Conservation (phyloP, 2,113 vertebrate species). For the Solea senegalensis region DNA sequence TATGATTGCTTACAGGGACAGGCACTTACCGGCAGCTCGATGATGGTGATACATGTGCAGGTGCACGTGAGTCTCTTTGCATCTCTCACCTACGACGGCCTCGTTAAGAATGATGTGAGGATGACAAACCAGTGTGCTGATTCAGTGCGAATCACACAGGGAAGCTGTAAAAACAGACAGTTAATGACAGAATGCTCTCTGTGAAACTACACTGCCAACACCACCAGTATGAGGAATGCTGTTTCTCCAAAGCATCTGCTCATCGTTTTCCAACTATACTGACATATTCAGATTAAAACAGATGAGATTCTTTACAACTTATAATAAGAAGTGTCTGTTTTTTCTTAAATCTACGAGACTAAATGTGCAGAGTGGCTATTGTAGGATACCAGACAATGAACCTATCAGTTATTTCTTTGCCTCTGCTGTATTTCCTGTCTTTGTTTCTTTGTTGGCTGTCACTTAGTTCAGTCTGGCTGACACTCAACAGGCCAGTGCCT, state of each 20-base stretch:
- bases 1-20: too few relatives aligned
- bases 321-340: not conserved
- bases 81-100: not conserved
- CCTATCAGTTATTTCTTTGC: not conserved
- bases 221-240: not conserved
- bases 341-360: not conserved
- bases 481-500: constrained; percentile 26
- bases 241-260: too few relatives aligned
- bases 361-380: not conserved
- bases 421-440: constrained; percentile 9
- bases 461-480: constrained; percentile 21
- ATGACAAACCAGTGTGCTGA: not conserved
- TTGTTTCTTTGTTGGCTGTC: not conserved
- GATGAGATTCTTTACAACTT: too few relatives aligned
- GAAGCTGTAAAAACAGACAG: not conserved
- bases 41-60: constrained; percentile 20
- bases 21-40: too few relatives aligned
- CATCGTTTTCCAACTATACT: too few relatives aligned
- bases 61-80: constrained; percentile 17
- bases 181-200: not conserved
- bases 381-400: constrained; percentile 6
- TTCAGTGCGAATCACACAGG: not conserved
- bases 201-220: constrained; percentile 5
- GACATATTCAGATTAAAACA: too few relatives aligned
- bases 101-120: not conserved